phyloP scores from a whole-genome alignment of 2,797 vertebrate genomes.

The Margarornis squamiger region DNA sequence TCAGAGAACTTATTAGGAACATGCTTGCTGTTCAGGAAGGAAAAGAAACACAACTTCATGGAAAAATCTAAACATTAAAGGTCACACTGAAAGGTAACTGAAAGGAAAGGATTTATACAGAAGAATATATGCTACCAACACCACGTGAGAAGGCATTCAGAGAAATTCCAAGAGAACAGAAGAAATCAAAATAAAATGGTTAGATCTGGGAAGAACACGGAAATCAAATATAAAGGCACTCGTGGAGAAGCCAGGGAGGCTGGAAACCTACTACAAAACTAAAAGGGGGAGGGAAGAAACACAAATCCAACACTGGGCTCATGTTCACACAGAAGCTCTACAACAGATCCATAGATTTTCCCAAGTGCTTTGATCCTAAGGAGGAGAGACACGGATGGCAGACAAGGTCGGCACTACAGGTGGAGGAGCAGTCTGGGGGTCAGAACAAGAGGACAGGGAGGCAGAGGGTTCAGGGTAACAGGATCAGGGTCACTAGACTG shows the following conservation, averaged over 20 bases:
- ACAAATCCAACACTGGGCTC: slow-evolving; percentile 20
- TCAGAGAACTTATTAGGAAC: slow-evolving; percentile 54
- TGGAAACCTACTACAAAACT: slow-evolving; percentile 66
- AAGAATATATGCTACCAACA: slow-evolving; percentile 52
- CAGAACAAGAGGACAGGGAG: slow-evolving; percentile 52
- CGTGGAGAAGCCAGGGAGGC: slow-evolving; percentile 55
- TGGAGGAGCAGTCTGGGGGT: slow-evolving; percentile 48
- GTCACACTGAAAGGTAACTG: neutral
- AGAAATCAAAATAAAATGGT: slow-evolving; percentile 63
- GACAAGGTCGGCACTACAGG: slow-evolving; percentile 61
- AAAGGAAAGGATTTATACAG: slow-evolving; percentile 54
- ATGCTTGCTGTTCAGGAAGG: slow-evolving; percentile 55
- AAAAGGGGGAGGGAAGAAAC: neutral
- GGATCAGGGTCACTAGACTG: slow-evolving; percentile 73
- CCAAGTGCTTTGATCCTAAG: slow-evolving; percentile 64
- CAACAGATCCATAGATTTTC: slow-evolving; percentile 37
- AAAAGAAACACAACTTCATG: slow-evolving; percentile 56
- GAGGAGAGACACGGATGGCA: slow-evolving; percentile 65
- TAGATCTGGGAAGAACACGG: slow-evolving; percentile 59
- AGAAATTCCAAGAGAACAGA: slow-evolving; percentile 53
- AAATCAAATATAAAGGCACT: slow-evolving; percentile 75
- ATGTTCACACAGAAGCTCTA: slow-evolving; percentile 41
- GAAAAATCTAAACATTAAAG: slow-evolving; percentile 57
- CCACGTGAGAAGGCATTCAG: slow-evolving; percentile 65
- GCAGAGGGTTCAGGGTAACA: slow-evolving; percentile 7